These are phyloP conservation scores for Amphiprion clarkii DNA, from an alignment of 2,797 vertebrate species.

Conservation along the genomic window DNA sequence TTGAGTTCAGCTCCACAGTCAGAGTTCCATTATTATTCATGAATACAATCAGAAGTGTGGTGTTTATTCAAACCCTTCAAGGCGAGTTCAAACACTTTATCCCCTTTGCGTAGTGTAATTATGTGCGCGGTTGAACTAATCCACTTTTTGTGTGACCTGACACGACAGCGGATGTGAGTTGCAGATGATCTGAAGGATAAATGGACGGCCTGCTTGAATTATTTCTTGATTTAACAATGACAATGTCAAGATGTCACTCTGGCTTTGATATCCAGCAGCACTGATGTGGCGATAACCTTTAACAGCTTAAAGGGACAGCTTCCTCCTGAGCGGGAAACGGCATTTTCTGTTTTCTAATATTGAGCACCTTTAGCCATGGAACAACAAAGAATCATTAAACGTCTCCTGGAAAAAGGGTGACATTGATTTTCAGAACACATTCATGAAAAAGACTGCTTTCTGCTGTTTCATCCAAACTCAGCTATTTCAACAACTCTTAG, in stretches of 20 bases:
- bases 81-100: not conserved
- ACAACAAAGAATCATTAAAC: not conserved
- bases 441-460: too few species aligned
- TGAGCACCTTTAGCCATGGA: not conserved
- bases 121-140: not conserved
- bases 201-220: not conserved
- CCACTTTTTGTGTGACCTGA: not conserved
- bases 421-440: not conserved
- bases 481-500: too few species aligned
- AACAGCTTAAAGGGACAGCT: not conserved
- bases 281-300: constrained; percentile 7
- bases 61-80: constrained; percentile 6
- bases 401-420: not conserved
- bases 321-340: not conserved
- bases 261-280: constrained; percentile 9
- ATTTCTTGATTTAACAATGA: constrained; percentile 7
- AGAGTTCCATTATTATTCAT: not conserved
- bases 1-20: not conserved
- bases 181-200: constrained; percentile 7
- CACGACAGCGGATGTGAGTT: not conserved
- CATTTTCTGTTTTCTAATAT: not conserved
- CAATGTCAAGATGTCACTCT: constrained; percentile 1
- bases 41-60: not conserved
- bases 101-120: not conserved
- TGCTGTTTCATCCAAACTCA: too few species aligned